Conservation (phyloP, 2,888 invertebrate species). For the Torymus aiolomorphi region DNA sequence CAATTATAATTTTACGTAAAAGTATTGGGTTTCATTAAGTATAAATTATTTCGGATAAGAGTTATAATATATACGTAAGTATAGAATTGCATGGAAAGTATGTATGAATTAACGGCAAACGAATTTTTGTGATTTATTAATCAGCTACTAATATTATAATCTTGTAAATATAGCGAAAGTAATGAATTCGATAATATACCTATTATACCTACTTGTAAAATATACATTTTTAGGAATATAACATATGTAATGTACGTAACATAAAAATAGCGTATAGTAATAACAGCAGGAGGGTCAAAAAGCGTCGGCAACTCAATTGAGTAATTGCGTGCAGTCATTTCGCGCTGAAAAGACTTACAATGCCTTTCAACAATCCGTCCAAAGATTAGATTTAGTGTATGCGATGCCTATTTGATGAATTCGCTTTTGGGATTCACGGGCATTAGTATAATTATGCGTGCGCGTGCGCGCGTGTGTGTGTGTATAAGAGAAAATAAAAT, state of each 20-base stretch:
- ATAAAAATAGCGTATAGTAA: neutral
- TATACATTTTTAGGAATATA: conserved; percentile 37
- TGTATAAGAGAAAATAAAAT: conserved; percentile 23
- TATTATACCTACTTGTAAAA: conserved; percentile 48
- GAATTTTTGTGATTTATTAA: neutral
- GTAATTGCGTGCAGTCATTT: conserved; percentile 4
- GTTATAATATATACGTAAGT: too few relatives aligned
- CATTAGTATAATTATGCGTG: neutral
- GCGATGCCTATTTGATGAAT: conserved; percentile 22
- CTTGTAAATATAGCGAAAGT: conserved; percentile 41
- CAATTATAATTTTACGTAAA: too few relatives aligned
- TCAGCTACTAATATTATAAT: conserved; percentile 1
- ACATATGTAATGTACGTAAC: conserved; percentile 8
- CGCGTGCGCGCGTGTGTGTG: neutral
- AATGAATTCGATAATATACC: conserved; percentile 22
- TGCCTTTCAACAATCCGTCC: conserved; percentile 58
- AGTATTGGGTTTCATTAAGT: too few relatives aligned
- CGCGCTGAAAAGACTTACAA: conserved; percentile 35
- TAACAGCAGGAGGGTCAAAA: conserved; percentile 4
- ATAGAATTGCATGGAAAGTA: too few relatives aligned
- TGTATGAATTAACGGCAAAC: too few relatives aligned
- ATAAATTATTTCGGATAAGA: too few relatives aligned
- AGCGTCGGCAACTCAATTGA: neutral
- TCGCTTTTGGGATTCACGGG: neutral
- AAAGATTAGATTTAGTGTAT: conserved; percentile 51